Evolutionary conservation across 2,888 invertebrate genomes (phyloP), one percentile per base, ranked within the genome.

Genomic region (Marronus borbonicus): DNA sequence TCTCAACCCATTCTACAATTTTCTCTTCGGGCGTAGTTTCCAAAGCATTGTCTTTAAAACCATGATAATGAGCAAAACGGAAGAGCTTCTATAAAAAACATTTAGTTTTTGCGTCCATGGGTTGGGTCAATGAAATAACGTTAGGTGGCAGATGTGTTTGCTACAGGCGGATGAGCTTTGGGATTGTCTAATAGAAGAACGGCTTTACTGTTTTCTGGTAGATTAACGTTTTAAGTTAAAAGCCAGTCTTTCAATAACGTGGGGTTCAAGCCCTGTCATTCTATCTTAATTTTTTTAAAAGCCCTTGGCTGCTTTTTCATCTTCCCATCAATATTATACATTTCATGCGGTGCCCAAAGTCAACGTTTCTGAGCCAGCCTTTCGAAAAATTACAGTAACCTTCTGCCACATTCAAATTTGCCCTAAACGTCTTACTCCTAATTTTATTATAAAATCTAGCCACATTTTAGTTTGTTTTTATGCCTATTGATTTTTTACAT

Each of bases 31-130:
- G 8, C 8, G 8, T 44, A 44, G 12, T 44, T 12, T 44, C 12
- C 44, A 44, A 44, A 44, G 12, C 12, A 44, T 8, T 44, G 1
- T 2, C 44, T 44, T 44, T 44, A 44, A 1, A 44, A 12, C 12
- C 1, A 24, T 24, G 24, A 24, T 2, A 24, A 2, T 24, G 24
- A 24, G 24, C 24, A 24, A 24, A 24, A 24, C 24, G 24, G 24
- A 64, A 36, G 3, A 64, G 7, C 64, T n/a, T 64, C 64, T 36
- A 79, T 84, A 84, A 17, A 84, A 24, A 80, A 49, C 84, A 84
- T 79, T 85, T 85, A 70, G 83, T 82, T 82, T 84, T 8, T 76
- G 78, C 78, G 83, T 85, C 82, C 78, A 85, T 81, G 17, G 83
- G 82, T 80, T 85, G 83, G 36, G 85, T 62, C 44, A 84, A 17